Base-by-base conservation (phyloP, 2,113 vertebrate species). In the Hoplias malabaricus region DNA sequence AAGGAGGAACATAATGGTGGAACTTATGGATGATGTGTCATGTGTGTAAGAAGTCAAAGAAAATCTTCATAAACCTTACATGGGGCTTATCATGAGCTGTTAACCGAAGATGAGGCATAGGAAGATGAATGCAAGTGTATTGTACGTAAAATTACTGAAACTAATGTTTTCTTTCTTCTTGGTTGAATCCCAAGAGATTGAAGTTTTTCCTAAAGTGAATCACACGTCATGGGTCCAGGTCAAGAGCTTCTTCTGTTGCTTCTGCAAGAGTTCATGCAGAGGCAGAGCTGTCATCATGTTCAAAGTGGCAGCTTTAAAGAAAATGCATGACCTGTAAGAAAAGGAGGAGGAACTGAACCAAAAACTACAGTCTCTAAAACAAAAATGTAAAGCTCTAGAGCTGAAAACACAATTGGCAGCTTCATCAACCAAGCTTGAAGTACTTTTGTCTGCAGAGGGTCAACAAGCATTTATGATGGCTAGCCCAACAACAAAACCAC, bases 11-110 rank as follows among this genome's bases (percentile, higher is more conserved):
- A 57, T 59, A 46, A 59, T 69, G 36, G 10, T 59, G n/a, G 36
- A 69, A 56, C 40, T 69, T 69, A 61, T 69, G 54, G 75, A 61
- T 43, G 65, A 69, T 61, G 36, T 42, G 67, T 5, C 7, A 16
- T 46, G 54, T 61, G 34, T 61, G 9, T 50, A 69, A 31, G 29
- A 42, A 33, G 66, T 77, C 53, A 77, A 77, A 42, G 25, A 46
- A 69, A 25, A 50, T 21, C 67, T 2, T 68, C 66, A 43, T 7
- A 68, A 46, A 14, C 43, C 0, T 68, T 43, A 43, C 42, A 43
- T 43, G 14, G 14, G 42, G 42, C 66, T 42, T 43, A 2, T 68
- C 7, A 38, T 68, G 23, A 46, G 7, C n/a, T n/a, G n/a, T n/a
- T n/a, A n/a, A n/a, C n/a, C n/a, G n/a, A n/a, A n/a, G n/a, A n/a